Evolutionary conservation across 2,797 vertebrate genomes (phyloP), one percentile per base, ranked within the genome.

Genomic region (Alectoris magna): DNA sequence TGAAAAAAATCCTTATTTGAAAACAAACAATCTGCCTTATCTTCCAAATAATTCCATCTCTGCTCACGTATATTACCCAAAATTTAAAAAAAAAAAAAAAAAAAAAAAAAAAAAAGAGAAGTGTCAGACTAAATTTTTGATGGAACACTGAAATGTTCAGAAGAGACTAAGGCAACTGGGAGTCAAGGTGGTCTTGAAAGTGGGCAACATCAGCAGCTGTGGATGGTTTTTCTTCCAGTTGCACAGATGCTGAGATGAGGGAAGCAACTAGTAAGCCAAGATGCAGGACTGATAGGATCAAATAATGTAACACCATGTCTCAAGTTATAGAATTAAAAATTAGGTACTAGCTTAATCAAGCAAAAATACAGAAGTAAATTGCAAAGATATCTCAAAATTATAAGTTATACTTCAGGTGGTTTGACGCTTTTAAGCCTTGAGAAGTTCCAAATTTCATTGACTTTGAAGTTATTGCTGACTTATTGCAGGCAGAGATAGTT

Each of bases 401-500:
- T 44, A 81, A 44, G 18, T 44, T 78, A 9, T 26, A 16, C 62
- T 63, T 91, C 24, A 5, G 9, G 64, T 89, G 58, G n/a, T 88
- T 76, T 72, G 29, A 66, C n/a, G 73, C 31, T 73, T 55, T 68
- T 41, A 84, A 34, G 48, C 15, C n/a, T 72, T 43, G 26, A 69
- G 27, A 88, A 87, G 31, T 76, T 71, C 19, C 24, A 75, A 41
- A 11, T 46, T 58, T 80, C 24, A 43, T 39, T 86, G 27, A 59
- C 86, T 92, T 91, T 88, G 64, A 77, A 31, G 53, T 70, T 90
- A 56, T 83, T 87, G 63, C 46, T 84, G 26, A 84, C 58, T 77
- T 15, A 16, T 41, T 43, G 48, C 31, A 60, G 2, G 2, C 14
- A 82, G 11, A 14, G 71, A 44, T 2, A 81, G 21, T 56, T 72